These are phyloP conservation scores for Anneissia japonica DNA, from an alignment of 35 echinoderm and acorn worm species.

Conservation along the genomic window DNA sequence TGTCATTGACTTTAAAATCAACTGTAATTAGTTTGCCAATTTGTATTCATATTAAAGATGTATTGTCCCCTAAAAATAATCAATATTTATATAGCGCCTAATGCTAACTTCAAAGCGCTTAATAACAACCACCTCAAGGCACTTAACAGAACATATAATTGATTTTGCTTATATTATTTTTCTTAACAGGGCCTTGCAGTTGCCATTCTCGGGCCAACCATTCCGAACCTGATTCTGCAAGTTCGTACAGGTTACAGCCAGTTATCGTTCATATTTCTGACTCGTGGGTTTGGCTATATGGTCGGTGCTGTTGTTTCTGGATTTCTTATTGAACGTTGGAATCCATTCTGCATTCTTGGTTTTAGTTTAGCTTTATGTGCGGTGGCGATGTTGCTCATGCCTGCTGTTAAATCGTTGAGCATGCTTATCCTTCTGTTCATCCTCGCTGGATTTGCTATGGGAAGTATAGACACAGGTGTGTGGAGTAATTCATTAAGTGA, in stretches of 20 bases:
- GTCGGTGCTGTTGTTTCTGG: not conserved
- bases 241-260: not conserved
- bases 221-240: not conserved
- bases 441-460: not conserved
- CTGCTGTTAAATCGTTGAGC: not conserved
- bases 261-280: not conserved
- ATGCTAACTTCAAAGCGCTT: too few relatives aligned
- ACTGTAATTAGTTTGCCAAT: too few relatives aligned
- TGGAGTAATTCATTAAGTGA: too few relatives aligned
- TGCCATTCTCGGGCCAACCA: not conserved
- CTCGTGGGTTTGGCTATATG: not conserved
- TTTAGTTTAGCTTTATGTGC: not conserved
- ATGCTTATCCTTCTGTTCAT: not conserved
- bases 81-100: too few relatives aligned
- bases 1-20: too few relatives aligned
- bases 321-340: not conserved
- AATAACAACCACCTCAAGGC: too few relatives aligned
- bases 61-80: too few relatives aligned
- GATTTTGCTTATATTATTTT: too few relatives aligned
- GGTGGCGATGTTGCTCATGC: not conserved
- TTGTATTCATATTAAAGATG: too few relatives aligned
- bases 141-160: too few relatives aligned
- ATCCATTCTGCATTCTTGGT: not conserved
- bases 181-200: not conserved
- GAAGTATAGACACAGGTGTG: not conserved